Evolutionary conservation across 37 sponge, comb jelly and placozoan genomes (phyloP), one percentile per base, ranked within the genome.

Genomic region (Hexactinellida sp.): DNA sequence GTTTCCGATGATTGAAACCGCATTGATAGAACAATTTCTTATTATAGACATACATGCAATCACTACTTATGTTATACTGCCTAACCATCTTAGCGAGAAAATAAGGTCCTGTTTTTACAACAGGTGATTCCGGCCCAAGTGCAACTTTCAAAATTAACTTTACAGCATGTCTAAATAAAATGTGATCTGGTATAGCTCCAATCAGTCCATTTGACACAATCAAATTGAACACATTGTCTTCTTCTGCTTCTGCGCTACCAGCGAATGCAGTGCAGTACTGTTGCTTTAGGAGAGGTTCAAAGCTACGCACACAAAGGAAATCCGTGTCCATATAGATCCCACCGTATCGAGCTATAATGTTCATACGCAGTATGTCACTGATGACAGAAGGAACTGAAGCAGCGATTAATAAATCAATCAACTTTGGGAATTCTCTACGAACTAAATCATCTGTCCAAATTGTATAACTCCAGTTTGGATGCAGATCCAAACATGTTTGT

Each of bases 301-400:
- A n/a, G 30, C 30, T 63, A 10, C 30, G 76, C 5, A 63, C 3
- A n/a, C 76, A 63, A 10, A 63, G 3, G 28, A 63, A 25, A 63
- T 63, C 76, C 25, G 76, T 63, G 30, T 63, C 76, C 76, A 63
- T 10, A 23, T 63, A 63, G 76, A 63, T 63, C 21, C 76, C 76
- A 25, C 76, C 76, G 30, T 63, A 63, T 7, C 76, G 25, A 10
- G 30, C 30, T 63, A 63, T 7, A 63, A 63, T 63, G 76, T 63
- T 10, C 3, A 63, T 32, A 25, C 76, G 76, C 1, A 63, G 76
- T 25, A 63, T 28, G 76, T 63, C 76, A 63, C 76, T 63, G 76
- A 63, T 63, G 28, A 63, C 76, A 63, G 76, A 7, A 21, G 76
- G 76, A 3, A n/a, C 13, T 32, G 1, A 5, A n/a, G 5, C 25